phyloP scores from a whole-genome alignment of 2,888 invertebrate genomes.

The Gortyna flavago region DNA sequence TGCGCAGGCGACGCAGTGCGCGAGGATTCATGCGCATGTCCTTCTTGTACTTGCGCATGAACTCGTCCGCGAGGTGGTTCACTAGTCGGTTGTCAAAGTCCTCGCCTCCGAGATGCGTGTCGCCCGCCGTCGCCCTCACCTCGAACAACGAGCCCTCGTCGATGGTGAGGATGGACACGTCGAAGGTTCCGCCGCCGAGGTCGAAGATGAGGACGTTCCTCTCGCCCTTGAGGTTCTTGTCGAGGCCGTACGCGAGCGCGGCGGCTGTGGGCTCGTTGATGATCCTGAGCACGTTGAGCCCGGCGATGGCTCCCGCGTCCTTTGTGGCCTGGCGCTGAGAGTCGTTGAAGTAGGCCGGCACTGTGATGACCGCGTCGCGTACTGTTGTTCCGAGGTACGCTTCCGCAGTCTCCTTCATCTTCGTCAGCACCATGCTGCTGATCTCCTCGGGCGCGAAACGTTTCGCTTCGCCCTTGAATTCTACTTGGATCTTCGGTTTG shows the following conservation, averaged over 20 bases:
- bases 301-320: slow-evolving; percentile 96
- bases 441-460: slow-evolving; percentile 92
- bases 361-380: slow-evolving; percentile 94
- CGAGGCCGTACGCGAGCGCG: slow-evolving; percentile 95
- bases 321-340: slow-evolving; percentile 95
- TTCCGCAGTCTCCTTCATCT: slow-evolving; percentile 95
- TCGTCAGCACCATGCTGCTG: slow-evolving; percentile 94
- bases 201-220: slow-evolving; percentile 94
- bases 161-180: slow-evolving; percentile 97
- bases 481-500: slow-evolving; percentile 92
- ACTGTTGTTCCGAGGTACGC: slow-evolving; percentile 92
- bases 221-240: slow-evolving; percentile 93
- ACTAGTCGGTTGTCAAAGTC: slow-evolving; percentile 93
- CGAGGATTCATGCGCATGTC: slow-evolving; percentile 92
- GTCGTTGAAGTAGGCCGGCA: slow-evolving; percentile 95
- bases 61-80: slow-evolving; percentile 92
- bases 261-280: slow-evolving; percentile 97
- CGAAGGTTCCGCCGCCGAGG: slow-evolving; percentile 96
- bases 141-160: slow-evolving; percentile 96
- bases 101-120: slow-evolving; percentile 94
- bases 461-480: slow-evolving; percentile 92
- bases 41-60: slow-evolving; percentile 92
- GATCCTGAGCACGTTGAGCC: slow-evolving; percentile 96
- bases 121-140: slow-evolving; percentile 95
- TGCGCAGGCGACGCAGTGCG: slow-evolving; percentile 92